Evolutionary conservation across 2,797 vertebrate species (phyloP).

Genomic region (Falco cherrug): DNA sequence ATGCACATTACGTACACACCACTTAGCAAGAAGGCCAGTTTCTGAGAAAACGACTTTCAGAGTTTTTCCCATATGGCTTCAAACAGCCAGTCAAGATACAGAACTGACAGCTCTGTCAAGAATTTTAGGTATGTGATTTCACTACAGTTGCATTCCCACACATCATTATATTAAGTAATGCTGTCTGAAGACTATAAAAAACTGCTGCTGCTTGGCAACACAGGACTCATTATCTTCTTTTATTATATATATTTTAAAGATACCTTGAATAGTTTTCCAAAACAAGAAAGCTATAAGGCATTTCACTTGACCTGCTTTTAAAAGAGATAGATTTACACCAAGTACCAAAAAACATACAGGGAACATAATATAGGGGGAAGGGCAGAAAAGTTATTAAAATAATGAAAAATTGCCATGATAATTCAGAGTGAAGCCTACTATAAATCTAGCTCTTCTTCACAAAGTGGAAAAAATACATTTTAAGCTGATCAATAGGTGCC

Average conservation of each 20-base stretch:
- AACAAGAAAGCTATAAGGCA: background rate
- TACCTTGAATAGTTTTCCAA: background rate
- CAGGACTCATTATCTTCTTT: background rate
- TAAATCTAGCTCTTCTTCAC: background rate
- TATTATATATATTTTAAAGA: background rate
- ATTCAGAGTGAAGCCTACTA: background rate
- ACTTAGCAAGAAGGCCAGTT: background rate
- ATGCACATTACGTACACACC: background rate
- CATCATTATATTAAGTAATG: constrained; percentile 57
- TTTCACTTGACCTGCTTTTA: background rate
- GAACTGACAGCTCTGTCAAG: constrained; percentile 39
- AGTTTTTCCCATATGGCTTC: constrained; percentile 32
- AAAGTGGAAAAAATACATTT: background rate
- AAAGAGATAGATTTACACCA: background rate
- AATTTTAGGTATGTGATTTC: constrained; percentile 19
- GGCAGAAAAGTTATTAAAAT: background rate
- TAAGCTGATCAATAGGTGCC: background rate
- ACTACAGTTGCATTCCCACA: constrained; percentile 6
- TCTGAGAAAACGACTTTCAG: constrained; percentile 18
- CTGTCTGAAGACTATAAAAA: constrained; percentile 47
- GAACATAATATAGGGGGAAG: background rate
- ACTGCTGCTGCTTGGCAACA: constrained; percentile 24
- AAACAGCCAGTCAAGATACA: constrained; percentile 2
- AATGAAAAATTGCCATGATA: background rate
- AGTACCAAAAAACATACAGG: background rate